Evolutionary conservation across 2,888 invertebrate genomes (phyloP), one percentile per base, ranked within the genome.

Genomic region (Chalcosyrphus nemorum): DNA sequence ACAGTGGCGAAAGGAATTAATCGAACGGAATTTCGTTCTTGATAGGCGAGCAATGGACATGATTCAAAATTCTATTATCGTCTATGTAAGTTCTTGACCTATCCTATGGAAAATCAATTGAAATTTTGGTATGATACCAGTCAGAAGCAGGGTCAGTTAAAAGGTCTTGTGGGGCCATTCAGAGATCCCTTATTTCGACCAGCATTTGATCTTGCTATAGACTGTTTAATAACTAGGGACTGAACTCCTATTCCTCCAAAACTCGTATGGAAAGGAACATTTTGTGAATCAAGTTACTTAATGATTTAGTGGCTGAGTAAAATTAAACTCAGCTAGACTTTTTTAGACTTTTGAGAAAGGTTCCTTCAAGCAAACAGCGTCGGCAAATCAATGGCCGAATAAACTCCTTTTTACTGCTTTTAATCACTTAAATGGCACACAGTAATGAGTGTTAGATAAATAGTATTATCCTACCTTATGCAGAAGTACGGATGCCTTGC

Each of bases 401-500:
- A 13, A 2, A 13, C 13, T 38, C 1, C 5, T 38, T 32, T 9
- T 2, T 38, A 5, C 24, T 13, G 3, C 13, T 38, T 38, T 13
- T 38, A 38, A 0, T n/a, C 5, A 4, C 4, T 13, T 38, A 4
- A 38, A 5, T 1, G 1, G 3, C 13, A 2, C 13, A 13, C 38
- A 2, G 2, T n/a, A 1, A n/a, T 38, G n/a, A 21, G 6, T 45
- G 9, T 35, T 9, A 63, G 3, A 41, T 6, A 24, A 29, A n/a
- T 17, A 43, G 13, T 24, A 4, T 47, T 19, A 61, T 74, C 89
- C 88, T 90, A 92, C 92, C 91, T 92, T 91, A 88, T 92, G 92
- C 87, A 92, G 89, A 87, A 92, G 89, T 87, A 91, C 91, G 74
- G 91, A 91, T 76, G 92, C 91, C 89, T 92, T 92, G 87, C 92